phyloP scores from a whole-genome alignment of 2,113 vertebrate species.

The Nipponia nippon region DNA sequence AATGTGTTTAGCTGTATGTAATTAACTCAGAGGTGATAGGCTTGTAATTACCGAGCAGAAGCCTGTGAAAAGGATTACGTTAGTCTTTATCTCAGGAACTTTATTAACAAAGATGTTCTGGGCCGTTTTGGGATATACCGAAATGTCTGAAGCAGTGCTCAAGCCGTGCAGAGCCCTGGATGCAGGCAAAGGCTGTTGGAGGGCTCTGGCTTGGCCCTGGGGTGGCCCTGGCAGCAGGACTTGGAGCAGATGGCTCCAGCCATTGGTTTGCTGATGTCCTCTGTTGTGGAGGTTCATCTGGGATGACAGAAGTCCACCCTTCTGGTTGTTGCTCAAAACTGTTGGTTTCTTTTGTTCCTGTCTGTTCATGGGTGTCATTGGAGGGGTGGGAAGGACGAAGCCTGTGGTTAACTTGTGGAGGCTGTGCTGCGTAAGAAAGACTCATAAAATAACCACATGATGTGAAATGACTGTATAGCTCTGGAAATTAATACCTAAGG shows the following conservation, averaged over 20 bases:
- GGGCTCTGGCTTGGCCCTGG: accelerated
- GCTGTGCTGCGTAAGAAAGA: accelerated
- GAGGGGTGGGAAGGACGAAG: not conserved
- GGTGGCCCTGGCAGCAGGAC: not conserved
- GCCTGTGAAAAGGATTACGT: constrained; percentile 27
- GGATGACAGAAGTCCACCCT: no score
- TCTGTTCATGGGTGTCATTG: accelerated
- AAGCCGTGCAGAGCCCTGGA: not conserved
- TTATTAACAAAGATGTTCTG: not conserved
- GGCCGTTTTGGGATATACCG: not conserved
- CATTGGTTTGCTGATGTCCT: not conserved
- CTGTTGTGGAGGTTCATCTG: not conserved
- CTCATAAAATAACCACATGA: not conserved
- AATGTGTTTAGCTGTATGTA: constrained; percentile 58
- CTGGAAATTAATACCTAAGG: not conserved
- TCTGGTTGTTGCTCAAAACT: not conserved
- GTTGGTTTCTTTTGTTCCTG: not conserved
- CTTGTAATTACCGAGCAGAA: constrained; percentile 68
- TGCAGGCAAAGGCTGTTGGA: not conserved
- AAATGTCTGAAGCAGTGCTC: accelerated
- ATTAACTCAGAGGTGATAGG: constrained; percentile 69
- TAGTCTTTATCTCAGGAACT: constrained; percentile 43
- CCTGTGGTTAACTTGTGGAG: not conserved
- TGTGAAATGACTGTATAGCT: not conserved
- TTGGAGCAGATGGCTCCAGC: not conserved